A percentile compares a stretch with the other conserved stretches of the same genome.
Conservation (phyloP, 2,113 vertebrate genomes). For the Oceanodroma tethys region DNA sequence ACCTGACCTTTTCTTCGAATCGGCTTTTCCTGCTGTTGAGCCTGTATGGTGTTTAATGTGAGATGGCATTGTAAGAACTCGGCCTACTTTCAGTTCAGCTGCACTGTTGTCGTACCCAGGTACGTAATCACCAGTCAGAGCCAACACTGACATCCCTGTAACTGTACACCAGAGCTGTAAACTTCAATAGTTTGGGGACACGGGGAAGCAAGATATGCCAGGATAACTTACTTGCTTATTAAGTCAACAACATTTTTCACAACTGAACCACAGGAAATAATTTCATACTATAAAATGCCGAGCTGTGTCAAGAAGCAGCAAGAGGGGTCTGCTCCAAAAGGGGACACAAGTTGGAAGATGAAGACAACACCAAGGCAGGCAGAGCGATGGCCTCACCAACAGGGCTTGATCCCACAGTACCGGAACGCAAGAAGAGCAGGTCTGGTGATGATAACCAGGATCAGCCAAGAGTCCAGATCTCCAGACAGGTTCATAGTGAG, state of each 20-base stretch:
- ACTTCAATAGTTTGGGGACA: not conserved
- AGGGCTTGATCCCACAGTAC: not conserved
- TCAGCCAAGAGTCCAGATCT: not conserved
- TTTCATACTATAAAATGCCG: not conserved
- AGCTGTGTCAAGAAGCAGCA: not conserved
- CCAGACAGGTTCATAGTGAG: not conserved
- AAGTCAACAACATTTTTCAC: not conserved
- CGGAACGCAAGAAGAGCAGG: not conserved
- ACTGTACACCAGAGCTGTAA: not conserved
- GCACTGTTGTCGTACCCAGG: not conserved
- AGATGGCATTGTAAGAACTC: not conserved
- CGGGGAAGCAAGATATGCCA: not conserved
- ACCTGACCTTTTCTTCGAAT: not conserved
- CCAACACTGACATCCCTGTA: not conserved
- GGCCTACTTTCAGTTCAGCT: not conserved
- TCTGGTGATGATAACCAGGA: not conserved
- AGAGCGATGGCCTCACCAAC: not conserved
- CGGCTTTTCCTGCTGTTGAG: not conserved
- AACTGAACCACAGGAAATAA: not conserved
- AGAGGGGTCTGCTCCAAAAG: not conserved
- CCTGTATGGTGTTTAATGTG: not conserved
- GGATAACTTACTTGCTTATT: not conserved
- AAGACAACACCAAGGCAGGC: not conserved
- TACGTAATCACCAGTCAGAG: not conserved
- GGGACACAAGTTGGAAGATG: not conserved